Evolutionary conservation across 2,113 vertebrate species (phyloP), one percentile per base, ranked within the genome.

Genomic region (Morone saxatilis): DNA sequence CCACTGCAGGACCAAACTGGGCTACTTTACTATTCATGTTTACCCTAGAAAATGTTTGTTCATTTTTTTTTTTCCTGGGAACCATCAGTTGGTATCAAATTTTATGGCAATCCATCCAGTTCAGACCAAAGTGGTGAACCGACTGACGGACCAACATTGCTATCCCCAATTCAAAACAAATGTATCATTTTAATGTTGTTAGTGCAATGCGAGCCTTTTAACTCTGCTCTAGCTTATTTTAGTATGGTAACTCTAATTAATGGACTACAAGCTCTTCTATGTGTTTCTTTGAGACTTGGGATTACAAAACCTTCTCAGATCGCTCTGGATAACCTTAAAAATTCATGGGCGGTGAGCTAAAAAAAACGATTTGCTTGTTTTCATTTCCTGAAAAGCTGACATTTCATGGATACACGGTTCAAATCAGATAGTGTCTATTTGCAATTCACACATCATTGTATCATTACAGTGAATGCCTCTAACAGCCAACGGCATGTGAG

Each of bases 401-500:
- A 89, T 90, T 90, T 93, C 68, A 76, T 72, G 62, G 79, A 83
- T 80, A 19, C 19, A 22, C 0, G 36, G 36, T 66, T 81, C 78
- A 20, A 31, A 62, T 62, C 81, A 75, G 86, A 87, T 86, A 59
- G 78, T 40, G 71, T 81, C 81, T 61, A 83, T 93, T 86, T 85
- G 81, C 54, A 77, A 85, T 81, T 88, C 81, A 77, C 91, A 89
- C 90, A 86, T 88, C 80, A 85, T 50, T 61, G 71, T 73, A 76
- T 86, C 41, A 12, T 76, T 70, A 81, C 71, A 75, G 56, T 47
- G 71, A 78, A 48, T 6, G 78, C 22, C 48, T 77, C 68, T 31
- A 62, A 78, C 81, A 75, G 87, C 88, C 87, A 82, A 60, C 60
- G 78, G 88, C 85, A 56, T 80, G 56, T 50, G 60, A 88, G 86